Conservation (phyloP, 2,888 invertebrate species). For the Mesorhabditis belari region DNA sequence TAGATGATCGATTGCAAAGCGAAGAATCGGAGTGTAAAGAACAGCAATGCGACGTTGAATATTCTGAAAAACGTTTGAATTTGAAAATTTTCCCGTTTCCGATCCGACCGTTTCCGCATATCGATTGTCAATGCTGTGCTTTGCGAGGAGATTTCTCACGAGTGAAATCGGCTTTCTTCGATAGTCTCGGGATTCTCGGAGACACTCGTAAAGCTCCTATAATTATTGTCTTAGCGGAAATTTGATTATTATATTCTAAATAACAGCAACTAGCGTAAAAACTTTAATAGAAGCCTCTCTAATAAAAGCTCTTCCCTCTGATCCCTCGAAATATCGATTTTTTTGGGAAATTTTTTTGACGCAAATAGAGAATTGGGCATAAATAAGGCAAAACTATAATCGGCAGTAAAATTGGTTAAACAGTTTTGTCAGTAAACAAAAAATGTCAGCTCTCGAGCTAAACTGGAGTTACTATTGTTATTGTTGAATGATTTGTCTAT, state of each 20-base stretch:
- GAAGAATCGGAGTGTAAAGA: constrained; percentile 83
- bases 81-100: not conserved
- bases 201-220: constrained; percentile 77
- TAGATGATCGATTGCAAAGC: constrained; percentile 78
- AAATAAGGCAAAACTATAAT: no score
- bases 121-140: constrained; percentile 86
- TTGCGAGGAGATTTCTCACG: constrained; percentile 78
- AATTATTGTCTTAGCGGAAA: not conserved
- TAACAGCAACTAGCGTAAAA: constrained; percentile 56
- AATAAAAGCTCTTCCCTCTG: not conserved
- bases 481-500: no score
- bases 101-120: constrained; percentile 70
- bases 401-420: no score
- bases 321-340: no score
- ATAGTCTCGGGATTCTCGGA: constrained; percentile 77
- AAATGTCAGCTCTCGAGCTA: no score
- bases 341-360: no score
- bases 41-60: constrained; percentile 68
- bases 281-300: not conserved
- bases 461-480: no score
- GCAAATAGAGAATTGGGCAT: no score
- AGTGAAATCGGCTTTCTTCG: constrained; percentile 73
- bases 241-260: no score
- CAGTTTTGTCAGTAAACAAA: no score
- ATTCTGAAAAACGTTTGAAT: constrained; percentile 24